Percentiles rank a stretch among this genome's conserved stretches.
Evolutionary conservation across 23 tunicate genomes (phyloP).

Genomic region (Phallusia fumigata): DNA sequence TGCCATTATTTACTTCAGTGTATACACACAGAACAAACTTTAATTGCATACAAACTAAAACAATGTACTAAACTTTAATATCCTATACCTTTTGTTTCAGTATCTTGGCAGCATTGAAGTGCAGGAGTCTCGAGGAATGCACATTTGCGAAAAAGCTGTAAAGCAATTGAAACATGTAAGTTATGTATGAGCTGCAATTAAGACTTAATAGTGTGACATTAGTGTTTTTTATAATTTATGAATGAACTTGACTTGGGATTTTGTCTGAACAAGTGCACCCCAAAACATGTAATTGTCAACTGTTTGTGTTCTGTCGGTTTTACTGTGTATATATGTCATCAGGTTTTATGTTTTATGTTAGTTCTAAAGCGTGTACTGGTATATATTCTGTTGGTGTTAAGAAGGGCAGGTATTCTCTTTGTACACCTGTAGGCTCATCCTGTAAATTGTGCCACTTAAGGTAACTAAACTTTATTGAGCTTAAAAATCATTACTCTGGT

Average conservation of each 20-base stretch:
- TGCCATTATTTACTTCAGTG: too few relatives aligned
- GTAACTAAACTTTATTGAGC: neutral
- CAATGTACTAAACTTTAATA: too few relatives aligned
- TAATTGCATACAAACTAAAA: too few relatives aligned
- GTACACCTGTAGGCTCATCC: too few relatives aligned
- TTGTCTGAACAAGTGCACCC: neutral
- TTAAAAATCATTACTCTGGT: too few relatives aligned
- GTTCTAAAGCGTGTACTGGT: neutral
- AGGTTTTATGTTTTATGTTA: neutral
- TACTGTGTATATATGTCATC: neutral
- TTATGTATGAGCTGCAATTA: neutral
- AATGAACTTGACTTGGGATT: neutral
- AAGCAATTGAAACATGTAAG: constrained; percentile 91
- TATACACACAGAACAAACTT: too few relatives aligned
- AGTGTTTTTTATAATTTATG: neutral
- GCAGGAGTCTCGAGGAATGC: constrained; percentile 97
- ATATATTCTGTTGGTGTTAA: neutral
- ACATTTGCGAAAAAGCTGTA: constrained; percentile 96
- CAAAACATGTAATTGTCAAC: neutral
- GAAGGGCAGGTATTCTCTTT: neutral
- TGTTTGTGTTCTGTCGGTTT: neutral
- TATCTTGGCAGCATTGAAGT: constrained; percentile 95
- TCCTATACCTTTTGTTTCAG: constrained; percentile 44
- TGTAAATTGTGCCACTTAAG: too few relatives aligned
- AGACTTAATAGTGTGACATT: too few relatives aligned